A percentile compares a stretch with the other conserved stretches of the same genome.
These are phyloP conservation scores for Drosophila seguyi DNA, from an alignment of 1,140 invertebrate species.

Conservation along the genomic window DNA sequence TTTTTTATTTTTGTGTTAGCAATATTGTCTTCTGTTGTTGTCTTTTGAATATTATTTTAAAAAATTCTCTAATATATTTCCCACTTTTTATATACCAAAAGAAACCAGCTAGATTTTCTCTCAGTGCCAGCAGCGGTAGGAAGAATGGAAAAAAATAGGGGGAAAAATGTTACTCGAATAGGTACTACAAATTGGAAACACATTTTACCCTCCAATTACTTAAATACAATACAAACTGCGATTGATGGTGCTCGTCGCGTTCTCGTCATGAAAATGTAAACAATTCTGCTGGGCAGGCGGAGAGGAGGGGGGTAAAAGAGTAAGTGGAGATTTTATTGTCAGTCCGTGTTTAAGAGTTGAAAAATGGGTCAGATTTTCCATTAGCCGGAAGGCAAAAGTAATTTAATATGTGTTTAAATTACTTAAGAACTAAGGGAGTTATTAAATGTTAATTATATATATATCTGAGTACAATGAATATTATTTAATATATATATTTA, in stretches of 20 bases:
- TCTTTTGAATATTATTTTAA: neutral
- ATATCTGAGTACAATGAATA: neutral
- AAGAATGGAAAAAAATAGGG: slow-evolving; percentile 6
- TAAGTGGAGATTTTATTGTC: slow-evolving; percentile 15
- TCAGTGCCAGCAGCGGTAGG: neutral
- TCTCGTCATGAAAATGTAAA: slow-evolving; percentile 18
- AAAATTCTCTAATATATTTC: neutral
- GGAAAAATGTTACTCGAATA: slow-evolving; percentile 53
- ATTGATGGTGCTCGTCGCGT: slow-evolving; percentile 28
- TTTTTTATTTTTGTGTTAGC: no score
- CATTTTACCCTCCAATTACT: slow-evolving; percentile 83
- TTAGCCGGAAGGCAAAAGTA: neutral
- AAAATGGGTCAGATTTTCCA: slow-evolving; percentile 19
- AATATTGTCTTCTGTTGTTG: no score
- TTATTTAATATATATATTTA: neutral
- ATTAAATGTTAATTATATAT: neutral
- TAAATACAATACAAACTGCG: slow-evolving; percentile 71
- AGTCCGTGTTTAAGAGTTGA: slow-evolving; percentile 9
- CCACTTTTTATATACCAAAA: neutral
- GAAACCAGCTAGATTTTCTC: neutral
- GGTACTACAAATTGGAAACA: slow-evolving; percentile 78
- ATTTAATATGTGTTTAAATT: slow-evolving; percentile 1
- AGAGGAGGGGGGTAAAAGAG: neutral
- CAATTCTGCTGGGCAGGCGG: neutral
- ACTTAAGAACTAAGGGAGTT: neutral